These are phyloP conservation scores for Chaenocephalus aceratus DNA, from an alignment of 2,113 vertebrate species.

Conservation along the genomic window DNA sequence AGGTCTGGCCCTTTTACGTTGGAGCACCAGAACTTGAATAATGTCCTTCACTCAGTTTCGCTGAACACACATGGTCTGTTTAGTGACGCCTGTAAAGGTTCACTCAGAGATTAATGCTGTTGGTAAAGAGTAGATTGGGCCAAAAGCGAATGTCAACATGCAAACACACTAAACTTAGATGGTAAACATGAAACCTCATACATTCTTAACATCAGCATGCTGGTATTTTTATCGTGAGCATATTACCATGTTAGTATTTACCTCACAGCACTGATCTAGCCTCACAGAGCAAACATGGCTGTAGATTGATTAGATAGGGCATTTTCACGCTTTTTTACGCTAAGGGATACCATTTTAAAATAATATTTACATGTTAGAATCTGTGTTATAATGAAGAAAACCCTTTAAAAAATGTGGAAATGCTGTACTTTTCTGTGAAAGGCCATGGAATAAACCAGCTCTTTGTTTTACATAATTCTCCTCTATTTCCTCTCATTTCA, in stretches of 20 bases:
- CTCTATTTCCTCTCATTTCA: constrained; percentile 51
- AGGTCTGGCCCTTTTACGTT: background rate
- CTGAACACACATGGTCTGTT: background rate
- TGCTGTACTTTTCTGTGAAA: background rate
- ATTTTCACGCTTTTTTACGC: background rate
- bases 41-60: background rate
- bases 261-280: background rate
- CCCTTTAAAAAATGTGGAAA: background rate
- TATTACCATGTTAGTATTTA: background rate
- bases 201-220: background rate
- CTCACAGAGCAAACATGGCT: background rate
- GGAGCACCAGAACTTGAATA: too few species aligned
- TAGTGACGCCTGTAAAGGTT: constrained; percentile 15
- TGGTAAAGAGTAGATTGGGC: background rate
- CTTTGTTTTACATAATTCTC: constrained; percentile 48
- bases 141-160: background rate
- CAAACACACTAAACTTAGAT: background rate
- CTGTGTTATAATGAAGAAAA: background rate
- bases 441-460: background rate
- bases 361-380: background rate
- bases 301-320: background rate
- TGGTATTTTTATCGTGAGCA: background rate
- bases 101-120: constrained; percentile 14
- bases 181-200: background rate
- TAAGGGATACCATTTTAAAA: background rate